phyloP scores from a whole-genome alignment of 2,113 vertebrate species.

The Rhegmatorhina hoffmannsi region DNA sequence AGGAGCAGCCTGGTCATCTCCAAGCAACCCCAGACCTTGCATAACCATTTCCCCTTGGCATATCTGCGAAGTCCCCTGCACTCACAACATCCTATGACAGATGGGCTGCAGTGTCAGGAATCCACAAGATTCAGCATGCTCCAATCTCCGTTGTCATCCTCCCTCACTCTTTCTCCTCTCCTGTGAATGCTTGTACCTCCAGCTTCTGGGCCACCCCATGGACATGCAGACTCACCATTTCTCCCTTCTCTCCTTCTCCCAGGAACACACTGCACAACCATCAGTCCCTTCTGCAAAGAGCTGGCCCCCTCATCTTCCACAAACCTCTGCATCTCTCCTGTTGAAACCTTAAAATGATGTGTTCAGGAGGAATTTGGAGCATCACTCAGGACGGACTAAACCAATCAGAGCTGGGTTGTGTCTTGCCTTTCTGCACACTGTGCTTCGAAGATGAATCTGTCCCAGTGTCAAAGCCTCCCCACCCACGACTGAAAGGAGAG shows the following conservation, averaged over 20 bases:
- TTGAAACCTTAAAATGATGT: rapidly evolving
- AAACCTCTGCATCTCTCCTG: background rate
- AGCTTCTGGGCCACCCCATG: background rate
- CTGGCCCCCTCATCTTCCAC: background rate
- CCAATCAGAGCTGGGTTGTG: background rate
- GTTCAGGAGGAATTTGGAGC: background rate
- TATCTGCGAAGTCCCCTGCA: rapidly evolving
- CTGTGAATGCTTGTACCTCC: background rate
- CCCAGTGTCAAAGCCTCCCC: background rate
- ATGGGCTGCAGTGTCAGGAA: background rate
- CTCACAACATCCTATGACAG: background rate
- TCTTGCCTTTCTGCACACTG: background rate
- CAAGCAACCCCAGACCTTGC: background rate
- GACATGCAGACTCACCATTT: rapidly evolving
- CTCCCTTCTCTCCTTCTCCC: background rate
- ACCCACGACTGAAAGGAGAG: background rate
- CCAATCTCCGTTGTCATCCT: background rate
- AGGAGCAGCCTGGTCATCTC: background rate
- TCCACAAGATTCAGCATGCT: background rate
- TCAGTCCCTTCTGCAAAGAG: background rate
- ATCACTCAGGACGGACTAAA: background rate
- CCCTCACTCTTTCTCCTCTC: background rate
- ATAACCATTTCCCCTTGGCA: background rate
- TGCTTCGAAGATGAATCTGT: background rate
- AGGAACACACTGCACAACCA: background rate